phyloP scores from a whole-genome alignment of 2,113 vertebrate species.

The Embiotoca jacksoni region DNA sequence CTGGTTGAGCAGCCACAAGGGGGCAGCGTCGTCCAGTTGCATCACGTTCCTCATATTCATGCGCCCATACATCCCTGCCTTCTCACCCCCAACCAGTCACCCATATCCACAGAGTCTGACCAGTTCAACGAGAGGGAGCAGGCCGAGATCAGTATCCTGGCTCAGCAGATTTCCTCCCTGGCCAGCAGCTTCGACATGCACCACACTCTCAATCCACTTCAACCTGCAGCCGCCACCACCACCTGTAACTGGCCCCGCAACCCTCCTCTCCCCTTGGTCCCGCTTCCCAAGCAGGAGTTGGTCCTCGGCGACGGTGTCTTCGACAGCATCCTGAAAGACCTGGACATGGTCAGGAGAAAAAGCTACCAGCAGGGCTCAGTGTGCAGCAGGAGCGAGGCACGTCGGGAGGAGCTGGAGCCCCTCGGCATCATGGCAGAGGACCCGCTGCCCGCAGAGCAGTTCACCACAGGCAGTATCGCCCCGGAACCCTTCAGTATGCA shows the following conservation, averaged over 20 bases:
- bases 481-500: conserved; percentile 59
- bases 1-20: conserved; percentile 57
- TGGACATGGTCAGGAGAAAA: conserved; percentile 56
- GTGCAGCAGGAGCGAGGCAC: conserved; percentile 1
- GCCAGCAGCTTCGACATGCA: conserved; percentile 82
- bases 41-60: conserved; percentile 37
- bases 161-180: conserved; percentile 86
- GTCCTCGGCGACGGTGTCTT: conserved; percentile 75
- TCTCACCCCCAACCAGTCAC: conserved; percentile 62
- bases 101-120: conserved; percentile 14
- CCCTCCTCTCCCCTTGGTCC: neutral
- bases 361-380: conserved; percentile 18
- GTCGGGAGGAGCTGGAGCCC: conserved; percentile 3
- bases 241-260: conserved; percentile 37
- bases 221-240: neutral
- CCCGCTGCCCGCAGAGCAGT: conserved; percentile 35
- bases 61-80: conserved; percentile 34
- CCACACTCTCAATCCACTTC: conserved; percentile 39
- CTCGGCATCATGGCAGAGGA: conserved; percentile 18
- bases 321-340: conserved; percentile 79
- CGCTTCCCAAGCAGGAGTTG: conserved; percentile 39
- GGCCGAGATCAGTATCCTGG: conserved; percentile 83
- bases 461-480: neutral
- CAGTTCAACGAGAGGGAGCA: conserved; percentile 74
- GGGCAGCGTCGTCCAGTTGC: conserved; percentile 47